Base-by-base conservation (phyloP, 2,888 invertebrate genomes). In the Hyalella azteca region DNA sequence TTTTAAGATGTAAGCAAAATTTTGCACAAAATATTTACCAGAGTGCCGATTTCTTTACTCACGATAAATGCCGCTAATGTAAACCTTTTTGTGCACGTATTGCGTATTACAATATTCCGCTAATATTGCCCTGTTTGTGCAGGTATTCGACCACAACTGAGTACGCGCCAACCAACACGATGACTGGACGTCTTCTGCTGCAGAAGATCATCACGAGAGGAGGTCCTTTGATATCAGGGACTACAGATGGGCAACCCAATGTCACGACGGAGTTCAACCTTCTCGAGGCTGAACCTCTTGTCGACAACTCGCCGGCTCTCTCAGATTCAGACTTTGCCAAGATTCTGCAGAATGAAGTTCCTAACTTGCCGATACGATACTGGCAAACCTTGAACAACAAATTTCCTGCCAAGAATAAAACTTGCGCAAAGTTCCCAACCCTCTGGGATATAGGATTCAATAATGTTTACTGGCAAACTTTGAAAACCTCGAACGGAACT, bases 391-490 rank as follows among this genome's bases (percentile, higher is more conserved):
- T 93, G 87, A 93, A 93, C 87, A 93, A 93, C 87, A 93, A 93
- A 88, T 91, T 92, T 85, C 90, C 91, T 85, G 85, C 85, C 19
- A 91, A 91, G 87, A 93, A 93, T 88, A 91, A 91, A 86, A 92
- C 92, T 81, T 95, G 95, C 89, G 94, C 94, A 81, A 92, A 93
- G 85, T 95, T 94, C 88, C 96, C 96, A 0, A 94, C 93, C 81
- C 92, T 96, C 85, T 95, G 94, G 88, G 96, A 96, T 86, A 89
- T 96, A 84, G 94, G 96, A 88, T 96, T 95, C 89, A 95, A 95
- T 89, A 96, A 96, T 87, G 92, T 95, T 79, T 96, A 96, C 88
- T 96, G 96, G 96, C 96, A 96, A 89, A 94, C 93, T 76, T 87
- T 95, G 87, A 91, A 91, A 85, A 92, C 94, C 7, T 91, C 91